Percentiles rank a stretch among this genome's conserved stretches.
phyloP scores from a whole-genome alignment of 2,113 vertebrate genomes.

The Orcinus orca region DNA sequence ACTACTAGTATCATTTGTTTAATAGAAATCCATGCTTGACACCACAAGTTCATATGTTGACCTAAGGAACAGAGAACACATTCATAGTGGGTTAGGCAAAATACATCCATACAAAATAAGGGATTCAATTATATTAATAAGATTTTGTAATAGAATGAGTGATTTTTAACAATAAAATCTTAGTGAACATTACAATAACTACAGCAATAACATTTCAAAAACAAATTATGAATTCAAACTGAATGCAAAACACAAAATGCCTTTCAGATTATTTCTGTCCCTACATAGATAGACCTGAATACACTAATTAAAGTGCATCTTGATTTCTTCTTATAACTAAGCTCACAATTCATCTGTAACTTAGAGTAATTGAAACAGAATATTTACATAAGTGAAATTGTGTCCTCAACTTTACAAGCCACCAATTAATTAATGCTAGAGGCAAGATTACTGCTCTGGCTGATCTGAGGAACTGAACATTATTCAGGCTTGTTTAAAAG shows the following conservation, averaged over 20 bases:
- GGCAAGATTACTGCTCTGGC: conserved; percentile 59
- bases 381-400: conserved; percentile 57
- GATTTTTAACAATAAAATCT: not conserved
- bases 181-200: not conserved
- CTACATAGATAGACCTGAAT: not conserved
- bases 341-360: conserved; percentile 36
- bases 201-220: not conserved
- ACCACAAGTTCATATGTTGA: not conserved
- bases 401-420: conserved; percentile 66
- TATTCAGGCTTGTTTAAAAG: conserved; percentile 64
- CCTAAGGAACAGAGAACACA: not conserved
- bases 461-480: conserved; percentile 71
- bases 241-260: not conserved
- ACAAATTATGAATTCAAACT: not conserved
- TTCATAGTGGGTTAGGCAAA: not conserved
- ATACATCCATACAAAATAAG: not conserved
- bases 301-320: conserved; percentile 20
- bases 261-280: not conserved
- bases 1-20: not conserved
- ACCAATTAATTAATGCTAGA: conserved; percentile 76
- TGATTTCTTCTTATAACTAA: conserved; percentile 55
- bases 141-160: not conserved
- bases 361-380: conserved; percentile 66
- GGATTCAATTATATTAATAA: not conserved
- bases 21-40: not conserved